These are phyloP conservation scores for Timema podura DNA, from an alignment of 2,888 invertebrate species.

Conservation along the genomic window DNA sequence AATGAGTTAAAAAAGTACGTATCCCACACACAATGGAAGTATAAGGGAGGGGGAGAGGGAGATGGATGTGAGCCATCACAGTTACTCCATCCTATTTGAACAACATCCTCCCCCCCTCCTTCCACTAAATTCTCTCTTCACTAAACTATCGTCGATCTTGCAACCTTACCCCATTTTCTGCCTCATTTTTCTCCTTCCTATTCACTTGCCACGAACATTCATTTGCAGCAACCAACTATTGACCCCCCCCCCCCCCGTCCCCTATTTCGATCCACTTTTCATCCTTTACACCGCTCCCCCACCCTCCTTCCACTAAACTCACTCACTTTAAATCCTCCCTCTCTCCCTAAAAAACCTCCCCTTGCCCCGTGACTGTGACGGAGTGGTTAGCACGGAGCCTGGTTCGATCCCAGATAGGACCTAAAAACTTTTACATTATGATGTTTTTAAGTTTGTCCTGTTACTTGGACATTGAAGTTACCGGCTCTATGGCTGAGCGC, in stretches of 20 bases:
- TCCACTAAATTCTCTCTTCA: no score
- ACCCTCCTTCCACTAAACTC: background rate
- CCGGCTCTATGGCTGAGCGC: no score
- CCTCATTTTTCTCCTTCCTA: slow-evolving; percentile 26
- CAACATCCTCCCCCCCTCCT: background rate
- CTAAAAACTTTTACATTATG: no score
- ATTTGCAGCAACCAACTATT: slow-evolving; percentile 19
- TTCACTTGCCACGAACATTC: slow-evolving; percentile 22
- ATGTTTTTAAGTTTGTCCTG: no score
- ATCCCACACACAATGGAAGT: background rate
- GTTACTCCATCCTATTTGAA: background rate
- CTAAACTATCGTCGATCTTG: slow-evolving; percentile 21
- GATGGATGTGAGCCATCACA: slow-evolving; percentile 3
- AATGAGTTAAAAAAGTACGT: no score
- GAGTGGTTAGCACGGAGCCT: no score
- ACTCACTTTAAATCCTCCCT: background rate
- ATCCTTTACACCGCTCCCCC: background rate
- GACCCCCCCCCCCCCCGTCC: background rate
- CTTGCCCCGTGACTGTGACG: no score
- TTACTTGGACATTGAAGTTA: no score
- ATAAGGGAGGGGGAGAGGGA: slow-evolving; percentile 15
- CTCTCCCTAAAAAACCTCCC: background rate
- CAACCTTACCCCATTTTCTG: slow-evolving; percentile 23
- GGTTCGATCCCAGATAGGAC: no score
- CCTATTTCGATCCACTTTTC: background rate